phyloP scores from a whole-genome alignment of 2,888 invertebrate genomes.

The Orthonevra nobilis region DNA sequence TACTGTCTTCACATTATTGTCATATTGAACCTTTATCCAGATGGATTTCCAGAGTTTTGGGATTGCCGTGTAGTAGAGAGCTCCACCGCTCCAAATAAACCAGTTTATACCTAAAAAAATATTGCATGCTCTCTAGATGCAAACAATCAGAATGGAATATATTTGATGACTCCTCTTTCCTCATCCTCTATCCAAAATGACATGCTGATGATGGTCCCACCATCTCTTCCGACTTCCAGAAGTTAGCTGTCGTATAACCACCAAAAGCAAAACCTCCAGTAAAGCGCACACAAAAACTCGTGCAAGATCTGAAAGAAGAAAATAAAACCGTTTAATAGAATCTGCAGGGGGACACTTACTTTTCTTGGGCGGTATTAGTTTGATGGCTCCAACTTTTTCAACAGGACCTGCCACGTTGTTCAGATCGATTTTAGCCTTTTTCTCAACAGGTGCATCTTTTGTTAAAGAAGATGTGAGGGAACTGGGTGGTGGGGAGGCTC shows the following conservation, averaged over 20 bases:
- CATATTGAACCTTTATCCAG: no score
- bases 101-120: slow-evolving; percentile 31
- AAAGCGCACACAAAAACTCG: slow-evolving; percentile 45
- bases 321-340: slow-evolving; percentile 73
- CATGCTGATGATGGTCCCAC: slow-evolving; percentile 5
- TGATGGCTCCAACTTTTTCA: slow-evolving; percentile 90
- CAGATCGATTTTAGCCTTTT: slow-evolving; percentile 86
- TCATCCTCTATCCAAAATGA: slow-evolving; percentile 64
- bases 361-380: slow-evolving; percentile 93
- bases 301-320: slow-evolving; percentile 50
- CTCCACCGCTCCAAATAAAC: slow-evolving; percentile 11
- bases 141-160: slow-evolving; percentile 20
- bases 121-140: slow-evolving; percentile 30
- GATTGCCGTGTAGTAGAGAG: slow-evolving; percentile 1
- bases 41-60: no score
- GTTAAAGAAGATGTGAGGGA: slow-evolving; percentile 52
- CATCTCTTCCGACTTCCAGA: neutral
- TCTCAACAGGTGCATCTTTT: slow-evolving; percentile 84
- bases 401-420: slow-evolving; percentile 80
- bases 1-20: slow-evolving; percentile 11
- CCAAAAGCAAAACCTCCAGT: slow-evolving; percentile 57
- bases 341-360: slow-evolving; percentile 86
- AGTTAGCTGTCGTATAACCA: slow-evolving; percentile 1
- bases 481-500: slow-evolving; percentile 75
- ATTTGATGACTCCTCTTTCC: slow-evolving; percentile 68